phyloP scores from a whole-genome alignment of 1,140 invertebrate genomes.

The Ylistrum balloti region DNA sequence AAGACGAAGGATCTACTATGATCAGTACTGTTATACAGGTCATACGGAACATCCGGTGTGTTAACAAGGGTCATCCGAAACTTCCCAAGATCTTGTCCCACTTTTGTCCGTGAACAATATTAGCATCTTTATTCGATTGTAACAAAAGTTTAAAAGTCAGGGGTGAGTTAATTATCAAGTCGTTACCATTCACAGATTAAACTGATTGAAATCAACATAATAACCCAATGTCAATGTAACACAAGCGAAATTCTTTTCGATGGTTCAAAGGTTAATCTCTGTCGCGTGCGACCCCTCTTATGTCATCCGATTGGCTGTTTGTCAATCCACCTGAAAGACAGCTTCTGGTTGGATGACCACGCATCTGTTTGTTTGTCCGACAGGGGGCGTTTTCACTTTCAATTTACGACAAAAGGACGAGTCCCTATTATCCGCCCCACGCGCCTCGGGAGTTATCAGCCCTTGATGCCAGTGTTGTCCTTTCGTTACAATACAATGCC shows the following conservation, averaged over 20 bases:
- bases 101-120: constrained; percentile 1
- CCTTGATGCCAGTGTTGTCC: neutral
- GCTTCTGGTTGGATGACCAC: constrained; percentile 30
- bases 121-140: constrained; percentile 26
- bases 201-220: constrained; percentile 20
- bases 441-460: constrained; percentile 9
- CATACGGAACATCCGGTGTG: neutral
- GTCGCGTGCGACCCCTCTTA: constrained; percentile 7
- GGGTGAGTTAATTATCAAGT: constrained; percentile 18
- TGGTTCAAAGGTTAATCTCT: constrained; percentile 34
- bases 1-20: no score
- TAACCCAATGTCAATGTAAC: constrained; percentile 15
- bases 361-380: constrained; percentile 37
- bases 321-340: constrained; percentile 13
- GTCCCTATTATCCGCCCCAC: constrained; percentile 9
- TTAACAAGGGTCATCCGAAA: neutral
- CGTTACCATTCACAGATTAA: constrained; percentile 34
- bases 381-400: constrained; percentile 31
- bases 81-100: neutral
- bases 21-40: neutral
- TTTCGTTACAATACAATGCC: neutral
- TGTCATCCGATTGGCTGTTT: constrained; percentile 27
- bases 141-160: constrained; percentile 40
- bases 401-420: constrained; percentile 22
- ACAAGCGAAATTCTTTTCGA: constrained; percentile 27